These are phyloP conservation scores for Spodoptera exigua DNA, from an alignment of 2,888 invertebrate species.

Conservation along the genomic window DNA sequence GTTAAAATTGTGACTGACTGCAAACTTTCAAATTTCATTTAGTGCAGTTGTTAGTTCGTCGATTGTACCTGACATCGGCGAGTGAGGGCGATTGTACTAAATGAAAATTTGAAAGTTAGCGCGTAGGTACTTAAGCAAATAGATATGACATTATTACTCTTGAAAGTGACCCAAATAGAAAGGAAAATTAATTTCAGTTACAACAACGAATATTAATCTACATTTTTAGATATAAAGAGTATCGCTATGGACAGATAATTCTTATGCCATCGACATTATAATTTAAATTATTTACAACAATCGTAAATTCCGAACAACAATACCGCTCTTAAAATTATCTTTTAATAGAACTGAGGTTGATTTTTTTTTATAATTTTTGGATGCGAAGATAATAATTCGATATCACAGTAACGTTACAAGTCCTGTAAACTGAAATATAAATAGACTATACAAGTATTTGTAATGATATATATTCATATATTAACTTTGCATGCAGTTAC, in stretches of 20 bases:
- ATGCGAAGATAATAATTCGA: constrained; percentile 66
- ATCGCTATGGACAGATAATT: constrained; percentile 76
- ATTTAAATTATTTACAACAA: constrained; percentile 78
- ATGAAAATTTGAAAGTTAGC: constrained; percentile 10
- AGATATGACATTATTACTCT: constrained; percentile 13
- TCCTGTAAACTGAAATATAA: constrained; percentile 64
- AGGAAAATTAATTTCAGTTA: constrained; percentile 41
- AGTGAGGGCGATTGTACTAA: constrained; percentile 7
- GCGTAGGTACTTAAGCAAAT: constrained; percentile 3
- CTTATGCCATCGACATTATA: constrained; percentile 72
- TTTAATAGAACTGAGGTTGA: constrained; percentile 37
- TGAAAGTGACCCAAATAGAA: constrained; percentile 24
- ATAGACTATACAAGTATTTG: constrained; percentile 52
- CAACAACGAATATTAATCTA: constrained; percentile 62
- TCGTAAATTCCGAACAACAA: constrained; percentile 62
- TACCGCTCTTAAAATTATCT: constrained; percentile 49
- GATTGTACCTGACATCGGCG: constrained; percentile 1
- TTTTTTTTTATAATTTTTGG: constrained; percentile 59
- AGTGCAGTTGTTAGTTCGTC: neutral
- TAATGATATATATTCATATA: constrained; percentile 51
- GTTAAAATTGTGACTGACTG: constrained; percentile 1
- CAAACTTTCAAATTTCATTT: constrained; percentile 12
- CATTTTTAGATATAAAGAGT: constrained; percentile 65
- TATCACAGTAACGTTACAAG: constrained; percentile 84
- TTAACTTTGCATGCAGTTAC: constrained; percentile 64